Conservation (phyloP, 2,113 vertebrate species). For the Onychorhynchus coronatus region DNA sequence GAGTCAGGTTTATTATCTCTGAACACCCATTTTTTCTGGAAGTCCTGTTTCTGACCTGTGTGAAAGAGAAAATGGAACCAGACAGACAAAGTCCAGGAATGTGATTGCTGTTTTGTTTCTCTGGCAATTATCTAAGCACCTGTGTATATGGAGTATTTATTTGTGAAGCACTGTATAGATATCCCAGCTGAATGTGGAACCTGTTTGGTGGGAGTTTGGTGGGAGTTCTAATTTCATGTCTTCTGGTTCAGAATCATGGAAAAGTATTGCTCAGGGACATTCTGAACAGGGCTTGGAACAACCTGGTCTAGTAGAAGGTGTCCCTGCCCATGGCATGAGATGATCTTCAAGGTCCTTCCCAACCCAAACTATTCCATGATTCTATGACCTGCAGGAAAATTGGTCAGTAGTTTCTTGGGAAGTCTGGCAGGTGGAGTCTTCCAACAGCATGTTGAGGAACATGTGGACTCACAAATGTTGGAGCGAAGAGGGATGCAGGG, state of each 20-base stretch:
- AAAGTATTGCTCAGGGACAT: background rate
- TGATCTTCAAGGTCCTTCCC: background rate
- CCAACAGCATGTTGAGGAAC: accelerated
- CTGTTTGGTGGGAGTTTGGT: background rate
- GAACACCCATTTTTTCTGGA: background rate
- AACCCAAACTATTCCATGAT: background rate
- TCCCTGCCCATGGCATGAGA: background rate
- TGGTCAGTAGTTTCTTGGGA: background rate
- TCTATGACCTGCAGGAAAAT: background rate
- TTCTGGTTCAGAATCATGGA: background rate
- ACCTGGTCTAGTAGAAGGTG: background rate
- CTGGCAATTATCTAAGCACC: background rate
- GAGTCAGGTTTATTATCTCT: background rate
- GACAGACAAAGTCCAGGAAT: background rate
- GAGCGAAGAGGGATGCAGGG: background rate
- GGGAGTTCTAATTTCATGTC: accelerated
- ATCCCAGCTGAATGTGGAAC: background rate
- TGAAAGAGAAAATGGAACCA: background rate
- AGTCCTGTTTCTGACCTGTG: background rate
- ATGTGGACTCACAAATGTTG: background rate
- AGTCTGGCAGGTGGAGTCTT: background rate
- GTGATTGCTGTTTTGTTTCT: background rate
- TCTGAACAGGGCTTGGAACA: background rate
- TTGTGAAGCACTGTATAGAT: background rate
- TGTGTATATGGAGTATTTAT: background rate